Base-by-base conservation (phyloP, 2,113 vertebrate species). In the Athene cunicularia region DNA sequence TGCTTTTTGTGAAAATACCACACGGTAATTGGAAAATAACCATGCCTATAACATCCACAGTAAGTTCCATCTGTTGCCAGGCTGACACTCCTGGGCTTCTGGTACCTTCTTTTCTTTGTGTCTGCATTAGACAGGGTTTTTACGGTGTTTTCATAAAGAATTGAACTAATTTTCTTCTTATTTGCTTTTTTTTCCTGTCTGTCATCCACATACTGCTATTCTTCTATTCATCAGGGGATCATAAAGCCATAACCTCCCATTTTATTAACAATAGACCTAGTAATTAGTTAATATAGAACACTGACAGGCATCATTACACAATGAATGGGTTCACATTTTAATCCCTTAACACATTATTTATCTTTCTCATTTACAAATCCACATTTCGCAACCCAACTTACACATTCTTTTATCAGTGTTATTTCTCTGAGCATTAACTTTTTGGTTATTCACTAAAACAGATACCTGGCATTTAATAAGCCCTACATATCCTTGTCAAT, bases 281-380 rank as follows among this genome's bases (percentile, higher is more conserved):
- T 49, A 90, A 88, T 94, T 95, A 79, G 16, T 74, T 95, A 66
- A 87, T 94, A 30, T 10, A 66, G 56, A 85, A 47, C 45, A 70
- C 59, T 66, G 68, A 77, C 86, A 93, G 58, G 39, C 49, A 80
- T 72, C 60, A 62, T 96, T 96, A 76, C 70, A 80, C 79, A 96
- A 93, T 43, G 87, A 92, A 85, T 64, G 73, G 90, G 1, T 85
- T 90, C 62, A 49, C 19, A 70, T 94, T 95, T 90, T 94, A 94
- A 94, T 92, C 43, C 39, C 30, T 72, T 94, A 91, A 87, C 77
- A 76, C 58, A 82, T 88, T 22, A 45, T 95, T 94, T 76, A 60
- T 88, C 35, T 96, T 60, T 68, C 66, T 87, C 6, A 17, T 90
- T 91, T 93, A n/a, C 58, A 90, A 88, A 95, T 75, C 45, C 49